Conservation (phyloP, 2,113 vertebrate species). For the Sigmodon hispidus region DNA sequence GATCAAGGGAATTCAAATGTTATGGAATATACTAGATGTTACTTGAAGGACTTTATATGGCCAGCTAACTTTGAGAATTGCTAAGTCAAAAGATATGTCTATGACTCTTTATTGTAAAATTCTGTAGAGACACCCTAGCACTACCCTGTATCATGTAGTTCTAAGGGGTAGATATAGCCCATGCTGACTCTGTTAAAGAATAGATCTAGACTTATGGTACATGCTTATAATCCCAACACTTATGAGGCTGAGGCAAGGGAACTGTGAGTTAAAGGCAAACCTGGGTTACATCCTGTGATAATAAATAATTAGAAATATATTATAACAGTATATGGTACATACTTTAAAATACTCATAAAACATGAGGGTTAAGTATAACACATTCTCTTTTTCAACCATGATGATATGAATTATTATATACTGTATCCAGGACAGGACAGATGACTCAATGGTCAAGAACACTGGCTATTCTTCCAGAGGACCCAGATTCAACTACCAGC, state of each 20-base stretch:
- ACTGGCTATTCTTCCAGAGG: not conserved
- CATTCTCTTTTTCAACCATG: not conserved
- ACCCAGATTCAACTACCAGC: not conserved
- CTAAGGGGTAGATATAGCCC: not conserved
- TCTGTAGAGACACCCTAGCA: not conserved
- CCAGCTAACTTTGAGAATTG: not conserved
- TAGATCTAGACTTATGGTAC: not conserved
- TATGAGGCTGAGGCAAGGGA: not conserved
- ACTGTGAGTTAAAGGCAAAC: not conserved
- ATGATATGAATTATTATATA: not conserved
- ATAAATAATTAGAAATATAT: not conserved
- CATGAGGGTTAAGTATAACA: not conserved
- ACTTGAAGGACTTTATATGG: not conserved
- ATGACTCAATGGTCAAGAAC: not conserved
- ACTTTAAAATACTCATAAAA: not conserved
- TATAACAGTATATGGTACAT: not conserved
- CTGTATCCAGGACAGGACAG: not conserved
- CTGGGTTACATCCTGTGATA: not conserved
- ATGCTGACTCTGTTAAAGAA: not conserved
- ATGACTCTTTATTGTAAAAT: not conserved
- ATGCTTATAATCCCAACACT: not conserved
- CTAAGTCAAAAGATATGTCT: not conserved
- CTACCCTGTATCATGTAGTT: accelerated
- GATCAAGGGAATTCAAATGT: not conserved
- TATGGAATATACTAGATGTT: not conserved